phyloP scores from a whole-genome alignment of 1,140 invertebrate genomes.

The Cepaea nemoralis region DNA sequence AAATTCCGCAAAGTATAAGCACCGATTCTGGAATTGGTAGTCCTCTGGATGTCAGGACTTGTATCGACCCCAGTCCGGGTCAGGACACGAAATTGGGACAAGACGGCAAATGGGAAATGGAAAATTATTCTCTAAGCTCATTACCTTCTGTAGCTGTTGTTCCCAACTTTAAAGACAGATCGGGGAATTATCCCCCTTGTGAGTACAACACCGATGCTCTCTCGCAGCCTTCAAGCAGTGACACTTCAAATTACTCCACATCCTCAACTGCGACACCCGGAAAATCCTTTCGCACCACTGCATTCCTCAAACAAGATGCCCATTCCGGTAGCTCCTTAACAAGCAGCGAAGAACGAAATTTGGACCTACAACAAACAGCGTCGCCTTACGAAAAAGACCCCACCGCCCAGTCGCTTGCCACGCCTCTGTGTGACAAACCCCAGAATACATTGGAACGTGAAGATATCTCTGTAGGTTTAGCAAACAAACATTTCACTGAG shows the following conservation, averaged over 20 bases:
- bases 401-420: background rate
- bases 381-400: background rate
- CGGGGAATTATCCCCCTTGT: constrained; percentile 12
- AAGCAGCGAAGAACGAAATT: background rate
- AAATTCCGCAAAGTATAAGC: constrained; percentile 26
- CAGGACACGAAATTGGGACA: background rate
- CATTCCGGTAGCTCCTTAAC: background rate
- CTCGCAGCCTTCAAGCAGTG: background rate
- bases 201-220: background rate
- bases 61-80: background rate
- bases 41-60: background rate
- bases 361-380: background rate
- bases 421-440: too few relatives aligned
- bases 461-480: background rate
- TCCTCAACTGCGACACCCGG: background rate
- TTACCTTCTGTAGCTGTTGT: background rate
- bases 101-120: background rate
- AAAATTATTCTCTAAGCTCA: background rate
- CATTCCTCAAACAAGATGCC: background rate
- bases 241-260: background rate
- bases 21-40: constrained; percentile 23
- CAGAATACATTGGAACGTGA: background rate
- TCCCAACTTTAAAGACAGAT: background rate
- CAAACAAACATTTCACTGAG: background rate
- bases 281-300: background rate